phyloP scores from a whole-genome alignment of 2,888 invertebrate species.

The Branchinecta sandiegonensis region DNA sequence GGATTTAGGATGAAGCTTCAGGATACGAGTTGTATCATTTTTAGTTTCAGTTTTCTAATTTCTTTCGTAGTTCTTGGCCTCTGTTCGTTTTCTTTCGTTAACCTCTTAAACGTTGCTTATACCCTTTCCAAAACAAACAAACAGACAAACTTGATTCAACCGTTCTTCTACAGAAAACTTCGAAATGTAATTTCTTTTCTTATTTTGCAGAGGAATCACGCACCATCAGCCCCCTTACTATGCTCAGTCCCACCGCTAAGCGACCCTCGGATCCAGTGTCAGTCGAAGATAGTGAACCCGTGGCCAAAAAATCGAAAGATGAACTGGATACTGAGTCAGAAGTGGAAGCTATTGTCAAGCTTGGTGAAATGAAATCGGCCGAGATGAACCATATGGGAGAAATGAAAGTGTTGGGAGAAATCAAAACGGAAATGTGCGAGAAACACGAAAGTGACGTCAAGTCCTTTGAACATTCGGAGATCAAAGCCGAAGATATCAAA shows the following conservation, averaged over 20 bases:
- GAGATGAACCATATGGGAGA: not conserved
- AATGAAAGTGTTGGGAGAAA: not conserved
- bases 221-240: not conserved
- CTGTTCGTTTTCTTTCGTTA: too few species aligned
- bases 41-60: too few species aligned
- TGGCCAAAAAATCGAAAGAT: slow-evolving; percentile 7
- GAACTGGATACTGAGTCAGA: not conserved
- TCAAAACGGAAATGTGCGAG: not conserved
- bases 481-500: slow-evolving; percentile 8
- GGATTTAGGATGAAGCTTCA: too few species aligned
- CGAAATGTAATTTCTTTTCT: too few species aligned
- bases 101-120: too few species aligned
- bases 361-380: not conserved
- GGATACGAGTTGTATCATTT: too few species aligned
- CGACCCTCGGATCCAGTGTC: slow-evolving; percentile 3
- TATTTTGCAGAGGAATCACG: not conserved
- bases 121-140: too few species aligned
- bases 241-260: not conserved
- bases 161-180: too few species aligned
- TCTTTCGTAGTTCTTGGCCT: too few species aligned
- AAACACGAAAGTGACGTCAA: too few species aligned
- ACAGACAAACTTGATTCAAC: too few species aligned
- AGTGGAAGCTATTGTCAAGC: slow-evolving; percentile 8
- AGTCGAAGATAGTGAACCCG: not conserved
- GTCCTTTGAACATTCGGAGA: not conserved